phyloP scores from a whole-genome alignment of 2,113 vertebrate species.

The Pomatostomus ruficeps region DNA sequence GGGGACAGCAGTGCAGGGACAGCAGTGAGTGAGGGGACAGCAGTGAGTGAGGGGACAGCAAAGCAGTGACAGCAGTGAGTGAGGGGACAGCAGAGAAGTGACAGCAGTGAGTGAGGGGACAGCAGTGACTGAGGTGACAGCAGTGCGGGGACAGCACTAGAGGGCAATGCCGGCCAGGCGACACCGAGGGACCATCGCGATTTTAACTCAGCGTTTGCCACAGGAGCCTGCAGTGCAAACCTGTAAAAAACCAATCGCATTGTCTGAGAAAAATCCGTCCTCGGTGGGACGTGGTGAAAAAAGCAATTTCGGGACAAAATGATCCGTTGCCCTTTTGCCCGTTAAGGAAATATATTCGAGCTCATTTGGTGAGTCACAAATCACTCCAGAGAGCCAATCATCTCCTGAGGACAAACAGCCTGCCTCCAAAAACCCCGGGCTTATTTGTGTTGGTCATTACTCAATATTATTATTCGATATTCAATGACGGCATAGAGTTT shows the following conservation, averaged over 20 bases:
- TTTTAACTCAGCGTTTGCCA: neutral
- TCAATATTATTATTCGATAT: neutral
- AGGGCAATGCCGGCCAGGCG: slow-evolving; percentile 40
- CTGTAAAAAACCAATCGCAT: neutral
- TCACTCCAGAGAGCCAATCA: neutral
- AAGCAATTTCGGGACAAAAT: neutral
- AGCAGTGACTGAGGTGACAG: neutral
- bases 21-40: neutral
- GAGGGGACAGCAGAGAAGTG: neutral
- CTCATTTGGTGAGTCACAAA: neutral
- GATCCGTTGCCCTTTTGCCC: neutral
- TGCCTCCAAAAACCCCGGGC: neutral
- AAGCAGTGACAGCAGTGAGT: too few species aligned
- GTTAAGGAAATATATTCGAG: neutral
- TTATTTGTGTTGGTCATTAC: neutral
- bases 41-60: neutral
- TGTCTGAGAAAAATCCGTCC: neutral
- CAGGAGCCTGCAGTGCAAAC: neutral
- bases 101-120: neutral
- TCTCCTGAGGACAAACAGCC: neutral
- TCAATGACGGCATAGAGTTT: neutral
- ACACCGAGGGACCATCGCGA: too few species aligned
- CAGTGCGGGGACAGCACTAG: slow-evolving; percentile 51
- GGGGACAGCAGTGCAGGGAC: neutral
- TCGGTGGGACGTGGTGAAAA: neutral